A percentile compares a stretch with the other conserved stretches of the same genome.
Conservation (phyloP, 2,888 invertebrate genomes). For the Hymenopus coronatus region DNA sequence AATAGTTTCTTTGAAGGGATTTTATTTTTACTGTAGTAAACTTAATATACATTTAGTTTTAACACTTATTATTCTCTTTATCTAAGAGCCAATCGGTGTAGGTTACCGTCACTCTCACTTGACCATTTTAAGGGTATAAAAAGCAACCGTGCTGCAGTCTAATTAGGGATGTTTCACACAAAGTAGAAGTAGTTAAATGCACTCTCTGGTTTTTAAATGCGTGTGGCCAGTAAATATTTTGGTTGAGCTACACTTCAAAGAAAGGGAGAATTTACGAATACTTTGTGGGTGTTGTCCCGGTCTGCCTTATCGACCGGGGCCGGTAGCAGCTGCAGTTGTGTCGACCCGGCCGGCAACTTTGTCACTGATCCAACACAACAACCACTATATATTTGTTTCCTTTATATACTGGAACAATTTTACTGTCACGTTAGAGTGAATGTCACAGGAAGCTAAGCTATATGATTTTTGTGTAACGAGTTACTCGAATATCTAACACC, state of each 20-base stretch:
- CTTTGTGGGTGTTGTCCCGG: neutral
- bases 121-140: too few relatives aligned
- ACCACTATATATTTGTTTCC: neutral
- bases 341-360: neutral
- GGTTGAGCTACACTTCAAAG: neutral
- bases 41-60: too few relatives aligned
- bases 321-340: neutral
- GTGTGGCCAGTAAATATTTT: neutral
- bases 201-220: neutral
- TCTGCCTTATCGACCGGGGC: neutral
- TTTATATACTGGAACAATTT: neutral
- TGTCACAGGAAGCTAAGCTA: neutral
- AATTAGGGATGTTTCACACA: neutral
- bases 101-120: too few relatives aligned
- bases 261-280: neutral
- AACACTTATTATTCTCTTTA: too few relatives aligned
- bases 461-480: neutral
- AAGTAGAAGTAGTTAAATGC: neutral
- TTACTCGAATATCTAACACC: neutral
- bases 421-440: neutral
- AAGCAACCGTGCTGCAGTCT: too few relatives aligned
- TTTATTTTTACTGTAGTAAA: too few relatives aligned
- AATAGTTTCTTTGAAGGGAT: too few relatives aligned
- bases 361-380: neutral
- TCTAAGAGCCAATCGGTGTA: too few relatives aligned